Percentiles rank a stretch among this genome's conserved stretches.
These are phyloP conservation scores for Phylloscopus trochilus DNA, from an alignment of 2,113 vertebrate species.

Conservation along the genomic window DNA sequence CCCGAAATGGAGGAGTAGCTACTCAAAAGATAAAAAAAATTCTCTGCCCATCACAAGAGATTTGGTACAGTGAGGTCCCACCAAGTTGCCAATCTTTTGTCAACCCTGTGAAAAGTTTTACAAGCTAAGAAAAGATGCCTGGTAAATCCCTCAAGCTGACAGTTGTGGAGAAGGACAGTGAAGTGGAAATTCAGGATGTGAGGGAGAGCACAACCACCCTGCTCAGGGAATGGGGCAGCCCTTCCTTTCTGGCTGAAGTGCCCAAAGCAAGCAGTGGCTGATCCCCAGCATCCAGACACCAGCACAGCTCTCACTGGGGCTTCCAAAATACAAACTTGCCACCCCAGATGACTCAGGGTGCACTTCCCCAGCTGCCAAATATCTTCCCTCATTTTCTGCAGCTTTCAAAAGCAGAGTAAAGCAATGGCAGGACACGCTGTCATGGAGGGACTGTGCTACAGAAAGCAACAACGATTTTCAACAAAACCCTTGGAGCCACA, in stretches of 20 bases:
- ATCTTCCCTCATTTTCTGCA: neutral
- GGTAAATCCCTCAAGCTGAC: neutral
- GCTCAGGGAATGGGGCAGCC: neutral
- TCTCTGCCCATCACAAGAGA: neutral
- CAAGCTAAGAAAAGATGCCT: neutral
- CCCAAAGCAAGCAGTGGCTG: neutral
- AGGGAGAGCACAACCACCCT: neutral
- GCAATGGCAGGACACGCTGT: neutral
- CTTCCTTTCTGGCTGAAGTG: fast-evolving
- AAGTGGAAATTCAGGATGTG: fast-evolving
- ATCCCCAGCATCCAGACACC: neutral
- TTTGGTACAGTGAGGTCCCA: neutral
- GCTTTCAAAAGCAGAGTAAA: neutral
- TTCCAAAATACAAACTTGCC: neutral
- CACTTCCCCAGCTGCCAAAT: neutral
- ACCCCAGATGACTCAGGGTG: neutral
- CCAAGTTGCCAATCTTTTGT: fast-evolving
- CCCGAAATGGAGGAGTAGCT: neutral
- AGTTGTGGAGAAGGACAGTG: fast-evolving
- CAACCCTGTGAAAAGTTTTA: neutral
- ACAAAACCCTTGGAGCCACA: neutral
- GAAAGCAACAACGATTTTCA: neutral
- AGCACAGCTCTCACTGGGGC: neutral
- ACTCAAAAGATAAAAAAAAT: neutral
- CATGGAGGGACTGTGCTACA: neutral